Base-by-base conservation (phyloP, 1,140 invertebrate genomes). In the Anastatus disparis region DNA sequence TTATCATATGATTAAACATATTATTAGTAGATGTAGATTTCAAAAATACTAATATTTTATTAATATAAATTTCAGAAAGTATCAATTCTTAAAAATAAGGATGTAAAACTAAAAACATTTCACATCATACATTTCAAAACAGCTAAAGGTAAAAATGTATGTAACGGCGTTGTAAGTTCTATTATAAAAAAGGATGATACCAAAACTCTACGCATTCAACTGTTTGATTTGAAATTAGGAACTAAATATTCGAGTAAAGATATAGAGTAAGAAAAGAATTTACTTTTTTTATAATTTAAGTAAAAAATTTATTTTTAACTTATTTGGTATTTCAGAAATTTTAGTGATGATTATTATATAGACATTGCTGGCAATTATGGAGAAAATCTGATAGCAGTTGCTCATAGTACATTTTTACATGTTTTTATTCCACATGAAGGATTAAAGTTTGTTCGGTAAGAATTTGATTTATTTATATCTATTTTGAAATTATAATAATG, bases 331-430 rank as follows among this genome's bases (percentile, higher is more conserved):
- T 79, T 70, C 56, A 82, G 79, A 15, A 71, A 71, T 53, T 9
- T 71, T 8, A 67, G 48, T n/a, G 61, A 53, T 55, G 73, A 81
- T 24, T 86, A 86, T 78, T 81, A 74, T 56, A 56, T 85, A 27
- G 84, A 85, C 62, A 75, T 83, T 67, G 74, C 84, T 74, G 84
- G 82, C 53, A 85, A 85, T 74, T 17, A 80, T 75, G 83, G 79
- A 13, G 74, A 83, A 9, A 85, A 85, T 74, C 73, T 85, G 20
- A 78, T 86, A 76, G 82, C 74, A 0, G 9, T 86, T 17, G 80
- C 76, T 20, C 77, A 82, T 48, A 68, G 78, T 56, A 56, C 72
- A 8, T 73, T 78, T 74, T 70, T 85, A 13, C 79, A 78, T 17
- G 80, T 83, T 70, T 70, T 85, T 10, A 75, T 80, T 74, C 78